Evolutionary conservation across 2,888 invertebrate species (phyloP), one percentile per base, ranked within the genome.

Genomic region (Cheilosia vernalis): DNA sequence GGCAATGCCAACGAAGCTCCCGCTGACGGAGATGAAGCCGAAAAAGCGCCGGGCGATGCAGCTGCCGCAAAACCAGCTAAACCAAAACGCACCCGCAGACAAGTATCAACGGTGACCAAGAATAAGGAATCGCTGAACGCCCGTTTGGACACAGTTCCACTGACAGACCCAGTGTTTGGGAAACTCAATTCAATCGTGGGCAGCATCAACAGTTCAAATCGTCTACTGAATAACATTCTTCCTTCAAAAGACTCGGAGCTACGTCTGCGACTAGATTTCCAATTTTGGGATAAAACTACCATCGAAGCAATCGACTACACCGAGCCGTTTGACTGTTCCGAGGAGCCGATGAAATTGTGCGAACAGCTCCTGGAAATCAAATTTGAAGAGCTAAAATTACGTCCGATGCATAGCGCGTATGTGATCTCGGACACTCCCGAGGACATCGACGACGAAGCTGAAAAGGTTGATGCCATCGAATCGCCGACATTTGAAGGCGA

Each of bases 101-200:
- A 87, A 15, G 88, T 91, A 0, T 90, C 91, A 3, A 92, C 92
- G 0, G 89, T 92, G 1, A 92, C 92, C 0, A 92, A 91, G 73
- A 92, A 92, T 77, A 91, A 91, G 69, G 92, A 92, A 15, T 89
- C 92, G 0, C 70, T 92, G 0, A 92, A 92, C 87, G 90, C 90
- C 1, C 90, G 90, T 13, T 88, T 92, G 69, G 92, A 92, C 67
- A 91, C 92, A 6, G 90, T 91, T 60, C 92, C 92, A 0, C 87
- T 92, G 72, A 91, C 91, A 91, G 94, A 94, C 92, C 94, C 94
- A 5, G 94, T 94, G 70, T 94, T 94, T 89, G 94, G 94, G 67
- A 92, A 94, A 87, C 89, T 94, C 1, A 94, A 94, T 24, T 93
- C 94, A 0, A 93, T 93, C 0, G 92, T 93, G 0, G 94, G 94